A percentile compares a stretch with the other conserved stretches of the same genome.
Conservation (phyloP, 2,797 vertebrate species). For the Telmatherina bonti region DNA sequence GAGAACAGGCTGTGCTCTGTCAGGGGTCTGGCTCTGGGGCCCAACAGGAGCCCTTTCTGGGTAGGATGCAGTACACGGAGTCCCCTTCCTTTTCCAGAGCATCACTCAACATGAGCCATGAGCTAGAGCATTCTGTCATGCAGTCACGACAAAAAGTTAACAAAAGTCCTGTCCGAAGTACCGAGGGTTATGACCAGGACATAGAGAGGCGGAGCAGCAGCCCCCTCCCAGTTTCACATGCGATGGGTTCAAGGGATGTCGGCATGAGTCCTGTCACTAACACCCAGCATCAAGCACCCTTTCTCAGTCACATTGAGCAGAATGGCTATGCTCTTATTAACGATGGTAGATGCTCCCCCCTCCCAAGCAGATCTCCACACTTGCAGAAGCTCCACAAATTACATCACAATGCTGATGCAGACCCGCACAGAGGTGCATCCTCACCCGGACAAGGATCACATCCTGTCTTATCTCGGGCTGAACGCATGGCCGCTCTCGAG, state of each 20-base stretch:
- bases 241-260: conserved; percentile 81
- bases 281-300: conserved; percentile 78
- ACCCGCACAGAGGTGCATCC: conserved; percentile 81
- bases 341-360: conserved; percentile 72
- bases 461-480: conserved; percentile 74
- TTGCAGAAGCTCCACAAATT: conserved; percentile 74
- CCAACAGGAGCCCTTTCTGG: conserved; percentile 79
- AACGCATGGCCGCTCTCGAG: conserved; percentile 80
- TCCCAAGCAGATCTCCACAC: conserved; percentile 68
- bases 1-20: conserved; percentile 81
- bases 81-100: conserved; percentile 76
- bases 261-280: conserved; percentile 78
- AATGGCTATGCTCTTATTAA: conserved; percentile 81
- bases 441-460: conserved; percentile 58
- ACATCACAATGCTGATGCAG: conserved; percentile 82
- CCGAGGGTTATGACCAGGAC: conserved; percentile 78
- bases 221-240: conserved; percentile 75
- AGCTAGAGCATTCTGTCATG: conserved; percentile 78
- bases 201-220: conserved; percentile 73
- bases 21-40: conserved; percentile 44
- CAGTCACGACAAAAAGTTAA: conserved; percentile 79
- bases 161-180: conserved; percentile 74
- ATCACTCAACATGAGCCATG: conserved; percentile 37
- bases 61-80: conserved; percentile 80
- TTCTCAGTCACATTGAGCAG: conserved; percentile 83